Evolutionary conservation across 53 echinoderm and acorn worm genomes (phyloP).

Genomic region (Astropecten irregularis): DNA sequence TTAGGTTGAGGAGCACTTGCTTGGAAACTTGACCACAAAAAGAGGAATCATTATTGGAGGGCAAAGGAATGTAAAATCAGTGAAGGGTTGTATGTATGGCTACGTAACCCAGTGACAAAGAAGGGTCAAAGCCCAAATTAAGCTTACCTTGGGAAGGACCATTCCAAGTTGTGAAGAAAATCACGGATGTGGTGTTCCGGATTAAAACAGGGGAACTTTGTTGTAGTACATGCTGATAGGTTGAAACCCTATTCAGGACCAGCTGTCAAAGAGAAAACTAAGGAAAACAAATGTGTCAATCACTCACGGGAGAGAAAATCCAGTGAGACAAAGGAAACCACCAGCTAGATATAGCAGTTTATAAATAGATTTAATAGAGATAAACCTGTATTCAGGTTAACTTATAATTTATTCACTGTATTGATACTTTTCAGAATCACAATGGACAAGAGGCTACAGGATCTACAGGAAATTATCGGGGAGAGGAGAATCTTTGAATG

Average conservation of each 20-base stretch:
- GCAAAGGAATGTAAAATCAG: background rate
- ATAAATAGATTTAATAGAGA: too few species aligned
- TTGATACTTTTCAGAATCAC: too few species aligned
- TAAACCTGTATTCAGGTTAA: background rate
- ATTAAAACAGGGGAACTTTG: background rate
- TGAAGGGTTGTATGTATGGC: conserved; percentile 5
- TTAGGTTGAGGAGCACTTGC: too few species aligned
- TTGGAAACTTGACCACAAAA: too few species aligned
- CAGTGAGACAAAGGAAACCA: background rate
- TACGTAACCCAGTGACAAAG: background rate
- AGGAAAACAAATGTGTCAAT: background rate
- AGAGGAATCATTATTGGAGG: background rate
- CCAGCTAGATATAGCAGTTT: too few species aligned
- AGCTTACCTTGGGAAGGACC: conserved; percentile 33
- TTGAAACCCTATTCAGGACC: conserved; percentile 4
- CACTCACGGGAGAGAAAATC: background rate
- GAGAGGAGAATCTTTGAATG: background rate
- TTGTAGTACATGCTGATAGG: conserved; percentile 3
- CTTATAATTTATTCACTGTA: too few species aligned
- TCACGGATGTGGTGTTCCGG: conserved; percentile 6
- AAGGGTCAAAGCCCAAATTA: background rate
- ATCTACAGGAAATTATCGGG: background rate
- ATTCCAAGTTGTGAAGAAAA: background rate
- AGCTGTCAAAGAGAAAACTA: background rate
- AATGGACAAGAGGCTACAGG: background rate